phyloP scores from a whole-genome alignment of 2,113 vertebrate species.

The rabbit (Oryctolagus cuniculus) region mOryCun1.1 NC_091448.1:47287001-47287500 shows the following conservation, averaged over 20 bases:
- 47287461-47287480: background rate
- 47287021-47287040: background rate
- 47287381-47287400: background rate
- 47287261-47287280: background rate
- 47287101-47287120: slow-evolving; percentile 75
- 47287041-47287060: slow-evolving; percentile 25
- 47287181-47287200: slow-evolving; percentile 78
- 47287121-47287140: slow-evolving; percentile 73
- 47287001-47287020: background rate
- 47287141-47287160: slow-evolving; percentile 80
- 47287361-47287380: background rate
- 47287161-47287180: slow-evolving; percentile 63
- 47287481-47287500: background rate
- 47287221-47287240: slow-evolving; percentile 83
- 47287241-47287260: slow-evolving; percentile 69
- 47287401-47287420: background rate
- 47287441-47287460: background rate
- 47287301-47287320: accelerated
- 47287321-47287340: background rate
- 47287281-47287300: background rate
- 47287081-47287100: slow-evolving; percentile 82
- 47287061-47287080: background rate
- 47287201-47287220: slow-evolving; percentile 81
- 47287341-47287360: background rate
- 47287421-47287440: slow-evolving; percentile 10